These are phyloP conservation scores for Piezodorus guildinii DNA, from an alignment of 1,140 invertebrate species.

Conservation along the genomic window DNA sequence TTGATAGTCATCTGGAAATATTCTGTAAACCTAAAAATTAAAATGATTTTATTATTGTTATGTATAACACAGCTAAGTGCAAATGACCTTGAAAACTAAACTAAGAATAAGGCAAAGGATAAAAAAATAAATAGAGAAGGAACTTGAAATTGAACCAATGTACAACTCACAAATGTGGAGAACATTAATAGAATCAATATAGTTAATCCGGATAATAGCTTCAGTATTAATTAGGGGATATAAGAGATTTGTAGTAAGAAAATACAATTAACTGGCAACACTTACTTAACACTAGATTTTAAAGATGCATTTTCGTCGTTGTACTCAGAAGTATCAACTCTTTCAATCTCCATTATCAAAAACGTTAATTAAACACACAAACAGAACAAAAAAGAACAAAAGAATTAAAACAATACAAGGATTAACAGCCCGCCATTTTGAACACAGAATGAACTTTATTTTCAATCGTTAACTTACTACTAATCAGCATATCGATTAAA, in stretches of 20 bases:
- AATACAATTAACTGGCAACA: not conserved
- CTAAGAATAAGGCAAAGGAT: not conserved
- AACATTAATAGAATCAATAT: too few relatives aligned
- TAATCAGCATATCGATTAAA: not conserved
- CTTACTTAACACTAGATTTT: conserved; percentile 12
- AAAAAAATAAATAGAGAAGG: not conserved
- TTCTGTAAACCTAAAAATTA: conserved; percentile 23
- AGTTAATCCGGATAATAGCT: too few relatives aligned
- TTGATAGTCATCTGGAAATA: conserved; percentile 30
- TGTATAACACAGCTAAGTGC: not conserved
- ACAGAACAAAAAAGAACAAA: conserved; percentile 1
- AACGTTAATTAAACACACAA: not conserved
- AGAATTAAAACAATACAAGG: conserved; percentile 6
- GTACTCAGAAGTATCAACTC: not conserved
- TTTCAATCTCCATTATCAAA: conserved; percentile 9
- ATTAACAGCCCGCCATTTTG: conserved; percentile 18
- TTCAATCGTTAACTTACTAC: conserved; percentile 1
- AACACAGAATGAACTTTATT: conserved; percentile 8
- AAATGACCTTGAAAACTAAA: conserved; percentile 12
- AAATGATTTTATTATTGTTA: not conserved
- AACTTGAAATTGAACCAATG: not conserved
- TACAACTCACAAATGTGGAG: too few relatives aligned
- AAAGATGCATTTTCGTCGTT: not conserved
- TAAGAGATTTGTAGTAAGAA: not conserved
- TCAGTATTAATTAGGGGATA: too few relatives aligned